phyloP scores from a whole-genome alignment of 2,797 vertebrate genomes.

The Notolepis coatsorum region DNA sequence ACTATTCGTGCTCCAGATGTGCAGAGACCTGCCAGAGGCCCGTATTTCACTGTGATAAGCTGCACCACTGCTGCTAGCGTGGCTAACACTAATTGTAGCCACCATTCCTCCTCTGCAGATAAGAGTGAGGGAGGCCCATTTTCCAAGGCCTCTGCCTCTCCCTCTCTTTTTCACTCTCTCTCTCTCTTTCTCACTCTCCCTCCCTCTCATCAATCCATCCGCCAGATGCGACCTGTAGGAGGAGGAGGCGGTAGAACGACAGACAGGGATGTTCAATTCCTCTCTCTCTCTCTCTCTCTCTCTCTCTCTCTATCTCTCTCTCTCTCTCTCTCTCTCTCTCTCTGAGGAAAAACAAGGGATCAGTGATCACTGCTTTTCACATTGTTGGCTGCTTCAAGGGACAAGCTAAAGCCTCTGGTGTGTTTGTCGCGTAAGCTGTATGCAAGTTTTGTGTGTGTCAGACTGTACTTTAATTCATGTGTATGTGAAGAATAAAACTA shows the following conservation, averaged over 20 bases:
- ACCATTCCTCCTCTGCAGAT: conserved; percentile 36
- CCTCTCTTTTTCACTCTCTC: conserved; percentile 32
- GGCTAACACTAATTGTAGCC: conserved; percentile 43
- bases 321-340: neutral
- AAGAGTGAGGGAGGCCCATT: conserved; percentile 33
- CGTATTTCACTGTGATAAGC: conserved; percentile 58
- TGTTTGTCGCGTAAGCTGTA: conserved; percentile 36
- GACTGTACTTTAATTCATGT: neutral
- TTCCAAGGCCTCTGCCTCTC: conserved; percentile 36
- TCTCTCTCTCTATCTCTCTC: neutral
- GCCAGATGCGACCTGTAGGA: conserved; percentile 75
- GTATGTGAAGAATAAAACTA: neutral
- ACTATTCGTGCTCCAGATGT: conserved; percentile 73
- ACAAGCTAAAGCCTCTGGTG: conserved; percentile 18
- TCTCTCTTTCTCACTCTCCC: conserved; percentile 16
- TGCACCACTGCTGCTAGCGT: conserved; percentile 16
- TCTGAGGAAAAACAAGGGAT: conserved; percentile 51
- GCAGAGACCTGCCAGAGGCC: conserved; percentile 45
- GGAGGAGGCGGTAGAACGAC: conserved; percentile 40
- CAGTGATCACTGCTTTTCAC: conserved; percentile 51
- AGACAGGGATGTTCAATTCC: conserved; percentile 69
- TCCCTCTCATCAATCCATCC: conserved; percentile 66
- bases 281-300: conserved; percentile 34
- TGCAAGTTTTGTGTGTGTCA: neutral
- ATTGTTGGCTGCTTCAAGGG: conserved; percentile 30